These are phyloP conservation scores for Miichthys miiuy DNA, from an alignment of 2,797 vertebrate species.

Conservation along the genomic window DNA sequence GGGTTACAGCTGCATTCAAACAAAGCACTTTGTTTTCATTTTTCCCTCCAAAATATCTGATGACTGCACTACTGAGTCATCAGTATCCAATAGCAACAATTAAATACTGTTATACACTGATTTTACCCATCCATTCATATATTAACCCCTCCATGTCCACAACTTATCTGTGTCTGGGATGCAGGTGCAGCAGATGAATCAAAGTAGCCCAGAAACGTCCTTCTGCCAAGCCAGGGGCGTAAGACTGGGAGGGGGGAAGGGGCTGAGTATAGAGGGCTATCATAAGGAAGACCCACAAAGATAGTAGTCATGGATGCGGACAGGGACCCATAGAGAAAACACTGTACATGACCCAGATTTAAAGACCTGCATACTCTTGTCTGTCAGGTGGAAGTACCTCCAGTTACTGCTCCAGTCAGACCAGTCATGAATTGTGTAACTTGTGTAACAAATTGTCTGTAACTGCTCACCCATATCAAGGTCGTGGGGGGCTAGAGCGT, in stretches of 20 bases:
- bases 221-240: not conserved
- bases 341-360: not conserved
- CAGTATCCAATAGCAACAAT: not conserved
- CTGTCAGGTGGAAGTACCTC: not conserved
- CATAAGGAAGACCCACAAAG: no score
- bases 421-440: no score
- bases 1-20: not conserved
- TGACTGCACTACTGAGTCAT: not conserved
- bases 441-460: no score
- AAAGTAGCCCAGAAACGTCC: not conserved
- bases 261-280: no score
- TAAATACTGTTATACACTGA: not conserved
- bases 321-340: not conserved
- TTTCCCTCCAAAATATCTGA: not conserved
- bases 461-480: no score
- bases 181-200: not conserved
- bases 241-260: no score
- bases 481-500: no score
- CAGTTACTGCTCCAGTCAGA: no score
- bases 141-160: not conserved
- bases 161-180: not conserved
- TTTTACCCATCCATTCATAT: not conserved
- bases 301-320: no score
- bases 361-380: not conserved
- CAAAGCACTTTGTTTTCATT: conserved; percentile 11